Percentiles rank a stretch among this genome's conserved stretches.
phyloP scores from a whole-genome alignment of 1,140 invertebrate genomes.

The Brachystomella parvula region DNA sequence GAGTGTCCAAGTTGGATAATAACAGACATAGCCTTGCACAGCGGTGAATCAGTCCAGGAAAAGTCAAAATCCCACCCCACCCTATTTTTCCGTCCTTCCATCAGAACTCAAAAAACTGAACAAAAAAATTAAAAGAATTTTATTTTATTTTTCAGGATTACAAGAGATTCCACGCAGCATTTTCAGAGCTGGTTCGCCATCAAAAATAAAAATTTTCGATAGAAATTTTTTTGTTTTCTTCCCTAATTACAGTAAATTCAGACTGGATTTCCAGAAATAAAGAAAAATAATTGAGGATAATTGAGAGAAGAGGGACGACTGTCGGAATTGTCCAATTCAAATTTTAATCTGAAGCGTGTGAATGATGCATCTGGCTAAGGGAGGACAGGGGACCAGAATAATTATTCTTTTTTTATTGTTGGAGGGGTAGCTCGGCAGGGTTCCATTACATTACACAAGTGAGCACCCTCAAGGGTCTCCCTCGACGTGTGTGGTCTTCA shows the following conservation, averaged over 20 bases:
- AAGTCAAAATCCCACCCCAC: no score
- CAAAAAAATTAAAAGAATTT: neutral
- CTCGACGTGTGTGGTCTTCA: constrained; percentile 17
- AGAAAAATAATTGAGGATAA: neutral
- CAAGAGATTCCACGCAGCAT: neutral
- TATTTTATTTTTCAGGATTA: neutral
- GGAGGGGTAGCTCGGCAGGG: no score
- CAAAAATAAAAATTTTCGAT: neutral
- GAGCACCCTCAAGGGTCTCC: constrained; percentile 11
- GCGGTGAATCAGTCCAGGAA: no score
- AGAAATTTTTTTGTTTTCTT: neutral
- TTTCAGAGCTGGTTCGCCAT: neutral
- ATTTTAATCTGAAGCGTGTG: no score
- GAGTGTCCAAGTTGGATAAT: no score
- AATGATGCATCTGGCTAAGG: no score
- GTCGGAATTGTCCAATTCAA: no score
- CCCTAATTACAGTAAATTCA: no score
- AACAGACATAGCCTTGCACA: no score
- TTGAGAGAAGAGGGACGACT: neutral
- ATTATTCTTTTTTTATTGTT: no score
- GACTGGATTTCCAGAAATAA: neutral
- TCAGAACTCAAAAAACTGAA: neutral
- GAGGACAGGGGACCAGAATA: no score
- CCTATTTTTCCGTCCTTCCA: neutral
- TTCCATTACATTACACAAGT: no score